Conservation (phyloP, 2,888 invertebrate species). For the Tenthredo mesomela region DNA sequence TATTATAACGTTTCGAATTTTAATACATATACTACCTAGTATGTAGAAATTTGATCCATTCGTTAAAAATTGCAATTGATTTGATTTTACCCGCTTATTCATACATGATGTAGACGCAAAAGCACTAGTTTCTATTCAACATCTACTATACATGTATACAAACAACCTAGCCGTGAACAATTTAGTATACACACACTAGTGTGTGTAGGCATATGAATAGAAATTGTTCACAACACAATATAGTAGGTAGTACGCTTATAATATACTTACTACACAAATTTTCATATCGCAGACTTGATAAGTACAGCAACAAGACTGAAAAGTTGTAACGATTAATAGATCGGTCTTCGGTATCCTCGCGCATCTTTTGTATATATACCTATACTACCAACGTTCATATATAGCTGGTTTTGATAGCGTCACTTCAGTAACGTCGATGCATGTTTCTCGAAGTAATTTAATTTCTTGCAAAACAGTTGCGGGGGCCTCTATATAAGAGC, state of each 20-base stretch:
- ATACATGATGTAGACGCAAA: background rate
- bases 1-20: background rate
- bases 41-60: background rate
- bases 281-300: background rate
- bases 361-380: background rate
- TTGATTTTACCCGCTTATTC: constrained; percentile 1
- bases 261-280: background rate
- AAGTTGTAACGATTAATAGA: constrained; percentile 22
- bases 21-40: background rate
- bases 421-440: constrained; percentile 40
- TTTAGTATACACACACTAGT: background rate
- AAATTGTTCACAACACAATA: background rate
- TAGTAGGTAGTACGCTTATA: too few species aligned
- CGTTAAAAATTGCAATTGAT: background rate
- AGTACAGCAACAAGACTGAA: background rate
- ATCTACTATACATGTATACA: background rate
- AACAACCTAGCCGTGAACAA: background rate
- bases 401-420: background rate
- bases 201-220: background rate
- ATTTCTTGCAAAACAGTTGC: constrained; percentile 49
- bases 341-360: background rate
- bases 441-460: constrained; percentile 48
- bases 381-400: background rate
- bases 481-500: constrained; percentile 22
- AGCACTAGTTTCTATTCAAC: background rate